Conservation (phyloP, 2,113 vertebrate genomes). For the Aegithalos caudatus region DNA sequence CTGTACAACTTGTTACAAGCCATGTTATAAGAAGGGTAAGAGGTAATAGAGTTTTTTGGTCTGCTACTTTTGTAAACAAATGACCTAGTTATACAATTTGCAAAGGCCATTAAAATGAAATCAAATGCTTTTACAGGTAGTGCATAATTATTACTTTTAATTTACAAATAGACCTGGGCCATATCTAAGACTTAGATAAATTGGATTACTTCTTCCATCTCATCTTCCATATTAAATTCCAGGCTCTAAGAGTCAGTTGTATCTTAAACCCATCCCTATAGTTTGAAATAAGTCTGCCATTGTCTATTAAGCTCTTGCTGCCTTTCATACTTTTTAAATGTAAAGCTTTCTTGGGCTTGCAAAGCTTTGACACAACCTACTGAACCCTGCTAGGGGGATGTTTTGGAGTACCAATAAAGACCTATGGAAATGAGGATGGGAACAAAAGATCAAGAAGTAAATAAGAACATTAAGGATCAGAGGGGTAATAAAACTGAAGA, state of each 20-base stretch:
- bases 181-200: background rate
- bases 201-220: background rate
- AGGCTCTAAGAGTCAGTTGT: background rate
- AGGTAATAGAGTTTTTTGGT: background rate
- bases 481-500: background rate
- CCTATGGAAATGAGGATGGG: background rate
- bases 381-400: background rate
- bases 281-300: background rate
- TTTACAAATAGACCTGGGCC: background rate
- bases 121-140: background rate
- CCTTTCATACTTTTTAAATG: background rate
- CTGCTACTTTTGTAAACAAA: background rate
- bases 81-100: background rate
- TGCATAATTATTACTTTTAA: constrained; percentile 14
- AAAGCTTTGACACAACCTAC: background rate
- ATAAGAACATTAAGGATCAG: background rate
- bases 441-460: background rate
- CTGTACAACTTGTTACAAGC: background rate
- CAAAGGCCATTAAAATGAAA: constrained; percentile 52
- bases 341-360: background rate
- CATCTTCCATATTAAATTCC: background rate
- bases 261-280: background rate
- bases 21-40: background rate
- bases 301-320: background rate
- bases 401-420: background rate